A percentile compares a stretch with the other conserved stretches of the same genome.
These are phyloP conservation scores for Rattus rattus DNA, from an alignment of 2,113 vertebrate genomes.

Conservation along the genomic window DNA sequence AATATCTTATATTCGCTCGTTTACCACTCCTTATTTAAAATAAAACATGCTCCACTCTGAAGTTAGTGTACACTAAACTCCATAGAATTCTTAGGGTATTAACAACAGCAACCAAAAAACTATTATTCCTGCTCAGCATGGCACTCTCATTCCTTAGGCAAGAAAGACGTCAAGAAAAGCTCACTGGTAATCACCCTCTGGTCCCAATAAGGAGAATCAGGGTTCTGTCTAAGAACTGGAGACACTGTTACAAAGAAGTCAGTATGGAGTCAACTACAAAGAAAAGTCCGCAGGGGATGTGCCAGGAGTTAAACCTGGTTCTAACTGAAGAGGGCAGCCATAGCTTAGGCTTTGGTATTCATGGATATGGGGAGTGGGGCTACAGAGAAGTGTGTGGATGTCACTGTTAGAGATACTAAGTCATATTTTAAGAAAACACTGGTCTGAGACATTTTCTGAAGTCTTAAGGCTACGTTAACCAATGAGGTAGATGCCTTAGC, in stretches of 20 bases:
- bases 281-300: neutral
- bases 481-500: slow-evolving; percentile 55
- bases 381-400: neutral
- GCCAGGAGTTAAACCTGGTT: neutral
- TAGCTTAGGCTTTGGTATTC: neutral
- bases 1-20: neutral
- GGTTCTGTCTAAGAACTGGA: slow-evolving; percentile 14
- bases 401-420: neutral
- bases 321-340: slow-evolving; percentile 45
- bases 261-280: neutral
- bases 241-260: slow-evolving; percentile 8
- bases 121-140: neutral
- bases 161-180: neutral
- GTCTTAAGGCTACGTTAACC: slow-evolving; percentile 50
- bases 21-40: neutral
- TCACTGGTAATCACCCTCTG: neutral
- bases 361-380: neutral
- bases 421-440: neutral
- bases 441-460: neutral
- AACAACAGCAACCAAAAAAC: neutral
- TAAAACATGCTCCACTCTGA: neutral
- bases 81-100: neutral
- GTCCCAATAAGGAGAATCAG: neutral
- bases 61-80: neutral
- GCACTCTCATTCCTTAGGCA: slow-evolving; percentile 15